phyloP scores from a whole-genome alignment of 2,113 vertebrate genomes.

The Etia nguti region DNA sequence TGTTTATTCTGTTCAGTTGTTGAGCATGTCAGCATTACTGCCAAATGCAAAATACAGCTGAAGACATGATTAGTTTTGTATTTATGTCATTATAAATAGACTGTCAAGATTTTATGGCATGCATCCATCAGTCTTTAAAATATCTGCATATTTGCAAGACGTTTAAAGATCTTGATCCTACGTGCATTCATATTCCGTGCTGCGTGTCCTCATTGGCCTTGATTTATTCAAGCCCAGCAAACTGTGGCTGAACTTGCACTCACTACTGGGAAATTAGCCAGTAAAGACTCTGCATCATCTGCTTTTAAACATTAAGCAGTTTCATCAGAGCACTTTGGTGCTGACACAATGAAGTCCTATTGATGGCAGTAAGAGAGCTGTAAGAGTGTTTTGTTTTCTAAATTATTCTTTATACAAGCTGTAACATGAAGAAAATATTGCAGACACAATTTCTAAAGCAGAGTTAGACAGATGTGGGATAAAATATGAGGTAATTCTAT shows the following conservation, averaged over 20 bases:
- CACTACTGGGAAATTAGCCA: background rate
- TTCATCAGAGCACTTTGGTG: background rate
- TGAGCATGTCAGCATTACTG: background rate
- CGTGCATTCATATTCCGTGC: background rate
- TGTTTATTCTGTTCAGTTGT: background rate
- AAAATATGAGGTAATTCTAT: slow-evolving; percentile 9
- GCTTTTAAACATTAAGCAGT: background rate
- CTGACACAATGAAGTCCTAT: background rate
- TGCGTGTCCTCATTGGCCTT: background rate
- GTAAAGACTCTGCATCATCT: background rate
- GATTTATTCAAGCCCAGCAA: background rate
- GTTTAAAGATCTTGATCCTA: background rate
- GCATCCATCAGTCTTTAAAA: background rate
- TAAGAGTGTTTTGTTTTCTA: background rate
- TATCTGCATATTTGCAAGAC: background rate
- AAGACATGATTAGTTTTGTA: background rate
- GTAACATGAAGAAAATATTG: background rate
- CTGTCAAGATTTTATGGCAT: background rate
- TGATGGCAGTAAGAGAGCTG: background rate
- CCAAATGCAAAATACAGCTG: background rate
- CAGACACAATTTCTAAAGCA: background rate
- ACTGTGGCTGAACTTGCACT: background rate
- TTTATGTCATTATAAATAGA: background rate
- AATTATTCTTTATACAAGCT: background rate
- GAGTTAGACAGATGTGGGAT: background rate